Percentiles rank a stretch among this genome's conserved stretches.
Conservation (phyloP, 1,140 invertebrate species). For the Scaptomyza graminum region DNA sequence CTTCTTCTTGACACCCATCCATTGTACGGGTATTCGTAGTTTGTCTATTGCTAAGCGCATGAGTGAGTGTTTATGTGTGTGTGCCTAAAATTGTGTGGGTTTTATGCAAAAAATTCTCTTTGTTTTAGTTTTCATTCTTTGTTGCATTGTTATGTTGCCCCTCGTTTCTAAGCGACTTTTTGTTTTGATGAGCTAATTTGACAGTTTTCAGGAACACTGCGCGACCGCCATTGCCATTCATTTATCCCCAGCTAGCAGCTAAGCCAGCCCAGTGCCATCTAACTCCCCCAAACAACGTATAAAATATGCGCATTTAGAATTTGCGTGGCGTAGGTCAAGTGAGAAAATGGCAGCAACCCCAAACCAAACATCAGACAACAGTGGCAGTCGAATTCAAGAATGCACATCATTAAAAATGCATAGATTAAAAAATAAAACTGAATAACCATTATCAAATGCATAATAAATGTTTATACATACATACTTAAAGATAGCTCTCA, state of each 20-base stretch:
- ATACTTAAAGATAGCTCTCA: background rate
- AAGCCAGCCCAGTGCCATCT: background rate
- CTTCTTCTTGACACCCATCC: constrained; percentile 36
- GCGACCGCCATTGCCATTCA: constrained; percentile 28
- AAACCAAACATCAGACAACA: constrained; percentile 12
- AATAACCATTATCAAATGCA: constrained; percentile 29
- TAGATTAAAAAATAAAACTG: background rate
- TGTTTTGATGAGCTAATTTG: constrained; percentile 78
- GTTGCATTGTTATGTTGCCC: constrained; percentile 50
- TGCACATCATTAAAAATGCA: constrained; percentile 12
- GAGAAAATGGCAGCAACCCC: constrained; percentile 11
- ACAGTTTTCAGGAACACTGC: constrained; percentile 56
- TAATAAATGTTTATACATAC: constrained; percentile 12
- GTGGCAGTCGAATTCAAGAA: constrained; percentile 8
- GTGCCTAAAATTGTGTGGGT: constrained; percentile 28
- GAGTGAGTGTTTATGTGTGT: constrained; percentile 11
- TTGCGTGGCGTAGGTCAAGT: constrained; percentile 77
- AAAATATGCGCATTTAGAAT: constrained; percentile 70
- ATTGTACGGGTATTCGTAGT: background rate
- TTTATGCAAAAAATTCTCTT: constrained; percentile 65
- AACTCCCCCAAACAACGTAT: background rate
- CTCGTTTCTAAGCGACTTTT: constrained; percentile 51
- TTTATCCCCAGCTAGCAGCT: background rate
- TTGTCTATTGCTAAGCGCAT: constrained; percentile 6
- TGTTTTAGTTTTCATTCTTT: constrained; percentile 60